Percentiles rank a stretch among this genome's conserved stretches.
Evolutionary conservation across 2,113 vertebrate genomes (phyloP).

Genomic region (Caranx melampygus): DNA sequence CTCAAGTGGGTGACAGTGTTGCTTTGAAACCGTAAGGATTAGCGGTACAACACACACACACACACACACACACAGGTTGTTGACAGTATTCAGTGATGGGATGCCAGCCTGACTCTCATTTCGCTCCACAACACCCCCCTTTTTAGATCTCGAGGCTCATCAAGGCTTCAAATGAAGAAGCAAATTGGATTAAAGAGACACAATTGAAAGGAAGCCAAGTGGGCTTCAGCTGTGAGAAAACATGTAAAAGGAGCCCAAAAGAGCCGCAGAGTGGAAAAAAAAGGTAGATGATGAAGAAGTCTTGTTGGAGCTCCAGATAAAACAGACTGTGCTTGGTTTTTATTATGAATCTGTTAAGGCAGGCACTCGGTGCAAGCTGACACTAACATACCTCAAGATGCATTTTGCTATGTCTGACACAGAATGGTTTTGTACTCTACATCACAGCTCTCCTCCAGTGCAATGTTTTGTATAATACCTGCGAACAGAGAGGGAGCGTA

Average conservation of each 20-base stretch:
- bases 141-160: slow-evolving; percentile 30
- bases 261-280: not conserved
- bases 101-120: slow-evolving; percentile 17
- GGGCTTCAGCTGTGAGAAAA: slow-evolving; percentile 1
- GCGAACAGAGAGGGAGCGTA: not conserved
- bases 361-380: too few species aligned
- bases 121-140: not conserved
- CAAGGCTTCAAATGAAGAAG: slow-evolving; percentile 32
- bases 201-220: slow-evolving; percentile 33
- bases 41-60: not conserved
- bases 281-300: not conserved
- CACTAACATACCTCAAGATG: not conserved
- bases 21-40: slow-evolving; percentile 16
- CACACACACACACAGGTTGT: slow-evolving; percentile 6
- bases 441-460: not conserved
- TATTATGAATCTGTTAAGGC: not conserved
- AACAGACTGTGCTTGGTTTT: not conserved
- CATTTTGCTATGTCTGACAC: not conserved
- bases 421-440: not conserved
- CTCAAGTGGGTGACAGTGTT: slow-evolving; percentile 20
- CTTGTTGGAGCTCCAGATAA: not conserved
- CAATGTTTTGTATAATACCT: not conserved
- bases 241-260: slow-evolving; percentile 5
- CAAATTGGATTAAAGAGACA: slow-evolving; percentile 44
- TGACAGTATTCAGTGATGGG: slow-evolving; percentile 33